A percentile compares a stretch with the other conserved stretches of the same genome.
These are phyloP conservation scores for Anisognathus igniventris DNA, from an alignment of 2,797 vertebrate genomes.

Conservation along the genomic window DNA sequence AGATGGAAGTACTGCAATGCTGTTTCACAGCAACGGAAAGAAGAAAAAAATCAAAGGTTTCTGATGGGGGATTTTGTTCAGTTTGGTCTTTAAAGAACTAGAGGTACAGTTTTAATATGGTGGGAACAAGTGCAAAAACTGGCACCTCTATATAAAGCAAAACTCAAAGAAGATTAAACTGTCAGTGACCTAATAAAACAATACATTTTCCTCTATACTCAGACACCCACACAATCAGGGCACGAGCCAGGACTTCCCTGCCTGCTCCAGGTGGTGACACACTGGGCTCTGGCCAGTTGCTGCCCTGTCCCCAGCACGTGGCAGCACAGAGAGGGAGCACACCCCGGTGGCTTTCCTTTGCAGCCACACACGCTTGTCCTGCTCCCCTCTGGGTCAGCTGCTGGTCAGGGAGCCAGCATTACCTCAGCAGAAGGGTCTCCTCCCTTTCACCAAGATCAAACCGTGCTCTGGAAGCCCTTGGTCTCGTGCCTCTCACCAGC, in stretches of 20 bases:
- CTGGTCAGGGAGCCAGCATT: background rate
- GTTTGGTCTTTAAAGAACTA: background rate
- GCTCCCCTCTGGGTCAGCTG: background rate
- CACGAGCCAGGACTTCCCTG: background rate
- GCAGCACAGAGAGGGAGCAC: background rate
- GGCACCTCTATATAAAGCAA: background rate
- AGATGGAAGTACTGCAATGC: background rate
- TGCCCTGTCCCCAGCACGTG: rapidly evolving
- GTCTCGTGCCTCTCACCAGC: background rate
- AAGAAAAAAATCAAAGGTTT: background rate
- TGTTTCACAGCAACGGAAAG: background rate
- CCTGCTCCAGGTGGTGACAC: background rate
- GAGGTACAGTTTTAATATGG: background rate
- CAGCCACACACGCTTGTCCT: background rate
- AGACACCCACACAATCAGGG: background rate
- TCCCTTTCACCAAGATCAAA: background rate
- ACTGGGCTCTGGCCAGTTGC: rapidly evolving
- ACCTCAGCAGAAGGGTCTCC: background rate
- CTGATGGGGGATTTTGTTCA: rapidly evolving
- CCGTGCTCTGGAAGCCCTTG: rapidly evolving
- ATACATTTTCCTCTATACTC: background rate
- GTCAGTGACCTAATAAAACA: background rate
- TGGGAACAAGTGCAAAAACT: background rate
- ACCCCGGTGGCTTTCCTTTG: background rate
- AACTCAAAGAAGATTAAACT: background rate